phyloP scores from a whole-genome alignment of 2,888 invertebrate genomes.

The Agrypnus murinus region DNA sequence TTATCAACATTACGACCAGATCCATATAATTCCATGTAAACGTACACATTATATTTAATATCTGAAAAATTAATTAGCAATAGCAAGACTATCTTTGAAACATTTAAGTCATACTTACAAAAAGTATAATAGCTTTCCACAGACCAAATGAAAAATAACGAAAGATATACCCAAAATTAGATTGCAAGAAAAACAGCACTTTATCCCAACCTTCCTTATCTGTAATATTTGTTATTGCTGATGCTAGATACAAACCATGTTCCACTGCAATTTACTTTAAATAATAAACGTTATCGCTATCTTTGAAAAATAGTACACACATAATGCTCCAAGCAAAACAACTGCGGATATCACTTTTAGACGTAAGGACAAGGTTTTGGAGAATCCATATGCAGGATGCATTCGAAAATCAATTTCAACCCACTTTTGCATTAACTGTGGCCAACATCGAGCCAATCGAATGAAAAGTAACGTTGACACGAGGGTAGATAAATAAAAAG shows the following conservation, averaged over 20 bases:
- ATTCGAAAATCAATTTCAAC: constrained; percentile 68
- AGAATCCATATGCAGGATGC: constrained; percentile 61
- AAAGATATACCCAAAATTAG: constrained; percentile 24
- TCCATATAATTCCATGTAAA: constrained; percentile 65
- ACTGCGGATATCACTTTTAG: constrained; percentile 66
- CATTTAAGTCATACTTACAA: constrained; percentile 5
- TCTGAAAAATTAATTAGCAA: constrained; percentile 54
- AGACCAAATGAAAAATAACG: constrained; percentile 15
- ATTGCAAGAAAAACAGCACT: constrained; percentile 9
- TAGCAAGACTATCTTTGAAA: neutral
- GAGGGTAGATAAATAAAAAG: constrained; percentile 76
- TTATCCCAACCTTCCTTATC: constrained; percentile 10
- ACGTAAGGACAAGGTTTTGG: constrained; percentile 57
- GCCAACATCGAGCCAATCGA: constrained; percentile 71
- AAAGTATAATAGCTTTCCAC: constrained; percentile 19
- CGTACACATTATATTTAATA: constrained; percentile 59
- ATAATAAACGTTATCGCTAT: neutral
- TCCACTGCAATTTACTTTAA: constrained; percentile 36
- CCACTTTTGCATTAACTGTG: constrained; percentile 68
- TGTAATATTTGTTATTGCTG: constrained; percentile 23
- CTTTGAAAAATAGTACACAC: constrained; percentile 58
- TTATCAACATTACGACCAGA: constrained; percentile 65
- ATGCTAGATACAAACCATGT: constrained; percentile 30
- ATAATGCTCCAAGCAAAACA: constrained; percentile 66
- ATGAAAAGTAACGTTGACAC: constrained; percentile 74